phyloP scores from a whole-genome alignment of 2,113 vertebrate genomes.

The Rattus norvegicus region GRCr8 NC_086027.1:71716001-71716500 shows the following conservation, averaged over 20 bases:
- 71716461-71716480: neutral
- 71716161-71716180: neutral
- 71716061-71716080: neutral
- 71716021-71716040: no score
- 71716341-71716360: neutral
- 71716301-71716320: neutral
- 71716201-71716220: neutral
- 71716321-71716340: neutral
- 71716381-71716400: neutral
- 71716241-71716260: neutral
- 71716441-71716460: neutral
- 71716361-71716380: neutral
- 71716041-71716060: neutral
- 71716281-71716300: neutral
- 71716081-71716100: neutral
- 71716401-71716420: neutral
- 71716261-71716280: neutral
- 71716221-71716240: neutral
- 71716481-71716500: neutral
- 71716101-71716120: neutral
- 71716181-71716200: neutral
- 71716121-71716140: neutral
- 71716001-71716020: neutral
- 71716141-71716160: neutral
- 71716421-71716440: neutral